Percentiles rank a stretch among this genome's conserved stretches.
phyloP scores from a whole-genome alignment of 2,797 vertebrate genomes.

The Triplophysa bombifrons region DNA sequence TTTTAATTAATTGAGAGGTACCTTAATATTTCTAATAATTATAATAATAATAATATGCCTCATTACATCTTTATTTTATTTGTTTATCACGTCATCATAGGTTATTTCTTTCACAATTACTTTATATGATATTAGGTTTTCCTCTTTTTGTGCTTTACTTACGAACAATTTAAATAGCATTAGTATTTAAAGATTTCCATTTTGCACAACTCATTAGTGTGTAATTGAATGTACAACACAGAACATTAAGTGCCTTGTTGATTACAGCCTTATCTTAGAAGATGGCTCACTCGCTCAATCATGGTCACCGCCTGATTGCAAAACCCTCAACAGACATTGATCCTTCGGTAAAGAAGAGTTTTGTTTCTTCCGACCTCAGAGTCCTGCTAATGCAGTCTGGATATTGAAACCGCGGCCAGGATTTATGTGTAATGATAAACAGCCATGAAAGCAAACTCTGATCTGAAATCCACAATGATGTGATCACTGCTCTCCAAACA shows the following conservation, averaged over 20 bases:
- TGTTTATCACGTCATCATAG: not conserved
- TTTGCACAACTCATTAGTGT: conserved; percentile 77
- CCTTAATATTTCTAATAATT: conserved; percentile 1
- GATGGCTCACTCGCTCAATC: conserved; percentile 74
- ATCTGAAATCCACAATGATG: conserved; percentile 67
- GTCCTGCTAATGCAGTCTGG: conserved; percentile 72
- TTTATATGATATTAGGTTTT: not conserved
- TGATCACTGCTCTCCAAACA: conserved; percentile 57
- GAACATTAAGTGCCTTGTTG: conserved; percentile 70
- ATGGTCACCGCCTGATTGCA: conserved; percentile 83
- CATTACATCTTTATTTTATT: not conserved
- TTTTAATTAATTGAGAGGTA: conserved; percentile 4
- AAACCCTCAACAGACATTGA: conserved; percentile 84
- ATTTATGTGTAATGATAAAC: conserved; percentile 73
- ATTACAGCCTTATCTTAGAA: conserved; percentile 86
- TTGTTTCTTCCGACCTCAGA: conserved; percentile 80
- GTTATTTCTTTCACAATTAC: not conserved
- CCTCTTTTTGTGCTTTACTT: conserved; percentile 75
- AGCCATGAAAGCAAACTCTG: conserved; percentile 67
- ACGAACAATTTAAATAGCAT: conserved; percentile 81
- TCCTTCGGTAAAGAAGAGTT: conserved; percentile 80
- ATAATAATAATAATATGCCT: not conserved
- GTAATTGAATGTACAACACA: conserved; percentile 41
- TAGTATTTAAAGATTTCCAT: conserved; percentile 86
- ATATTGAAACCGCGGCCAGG: conserved; percentile 67